Evolutionary conservation across 2,888 invertebrate species (phyloP).

Genomic region (Eupithecia dodoneata): DNA sequence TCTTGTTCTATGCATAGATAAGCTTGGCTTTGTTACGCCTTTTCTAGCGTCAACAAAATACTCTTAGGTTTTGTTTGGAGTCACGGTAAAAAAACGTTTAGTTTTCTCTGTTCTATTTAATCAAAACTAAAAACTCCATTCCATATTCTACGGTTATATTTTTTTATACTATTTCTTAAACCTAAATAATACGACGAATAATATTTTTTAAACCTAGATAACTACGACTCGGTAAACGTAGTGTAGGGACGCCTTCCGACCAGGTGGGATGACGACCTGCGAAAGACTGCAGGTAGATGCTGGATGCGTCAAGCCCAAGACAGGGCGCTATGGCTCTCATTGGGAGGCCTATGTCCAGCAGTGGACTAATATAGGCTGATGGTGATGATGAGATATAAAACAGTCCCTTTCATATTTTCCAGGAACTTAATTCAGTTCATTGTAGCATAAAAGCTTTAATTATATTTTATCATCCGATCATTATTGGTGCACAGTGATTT

Average conservation of each 20-base stretch:
- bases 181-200: too few species aligned
- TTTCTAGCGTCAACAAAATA: background rate
- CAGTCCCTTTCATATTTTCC: background rate
- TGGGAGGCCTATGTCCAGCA: too few species aligned
- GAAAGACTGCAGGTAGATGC: too few species aligned
- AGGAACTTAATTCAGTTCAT: background rate
- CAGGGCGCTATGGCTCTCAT: too few species aligned
- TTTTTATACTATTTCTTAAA: background rate
- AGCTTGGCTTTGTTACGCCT: background rate
- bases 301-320: too few species aligned
- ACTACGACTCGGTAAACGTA: too few species aligned
- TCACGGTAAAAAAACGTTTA: background rate
- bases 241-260: too few species aligned
- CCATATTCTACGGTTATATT: background rate
- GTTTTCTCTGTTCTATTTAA: background rate
- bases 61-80: background rate
- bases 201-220: too few species aligned
- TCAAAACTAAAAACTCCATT: background rate
- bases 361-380: too few species aligned
- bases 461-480: conserved; percentile 19
- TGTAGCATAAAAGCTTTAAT: conserved; percentile 10
- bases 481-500: conserved; percentile 32
- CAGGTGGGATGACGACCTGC: too few species aligned
- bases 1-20: background rate
- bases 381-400: background rate